These are phyloP conservation scores for Lontra canadensis DNA, from an alignment of 2,113 vertebrate genomes.

Conservation along the genomic window DNA sequence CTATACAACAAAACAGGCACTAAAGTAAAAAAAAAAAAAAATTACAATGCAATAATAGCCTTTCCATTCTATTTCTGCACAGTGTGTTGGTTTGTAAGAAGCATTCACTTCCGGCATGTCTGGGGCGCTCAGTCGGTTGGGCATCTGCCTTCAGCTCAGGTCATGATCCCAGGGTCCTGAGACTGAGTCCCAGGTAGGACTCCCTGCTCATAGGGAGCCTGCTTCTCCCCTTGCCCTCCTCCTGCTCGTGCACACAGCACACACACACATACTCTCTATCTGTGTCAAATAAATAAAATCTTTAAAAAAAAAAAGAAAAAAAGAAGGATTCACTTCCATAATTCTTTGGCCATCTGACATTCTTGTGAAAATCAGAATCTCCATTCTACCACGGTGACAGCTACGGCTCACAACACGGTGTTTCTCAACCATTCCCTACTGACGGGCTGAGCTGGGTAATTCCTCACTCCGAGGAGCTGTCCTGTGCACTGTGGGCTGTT, in stretches of 20 bases:
- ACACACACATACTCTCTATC: too few relatives aligned
- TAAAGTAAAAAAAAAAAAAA: not conserved
- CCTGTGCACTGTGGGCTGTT: not conserved
- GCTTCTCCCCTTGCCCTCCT: too few relatives aligned
- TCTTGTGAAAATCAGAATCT: not conserved
- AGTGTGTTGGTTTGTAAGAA: not conserved
- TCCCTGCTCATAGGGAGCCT: too few relatives aligned
- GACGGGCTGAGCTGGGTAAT: not conserved
- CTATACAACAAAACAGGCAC: not conserved
- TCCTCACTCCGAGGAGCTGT: fast-evolving
- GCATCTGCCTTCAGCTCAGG: too few relatives aligned
- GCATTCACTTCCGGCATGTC: too few relatives aligned
- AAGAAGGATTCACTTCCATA: not conserved
- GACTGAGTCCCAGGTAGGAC: too few relatives aligned
- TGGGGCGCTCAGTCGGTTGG: too few relatives aligned
- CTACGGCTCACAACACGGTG: not conserved
- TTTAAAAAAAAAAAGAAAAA: too few relatives aligned
- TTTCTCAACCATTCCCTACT: not conserved
- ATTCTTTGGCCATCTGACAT: not conserved
- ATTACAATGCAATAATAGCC: not conserved
- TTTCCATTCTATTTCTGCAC: not conserved
- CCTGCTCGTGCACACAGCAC: too few relatives aligned
- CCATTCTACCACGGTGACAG: not conserved
- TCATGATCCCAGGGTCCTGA: too few relatives aligned
- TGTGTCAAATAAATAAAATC: too few relatives aligned